Evolutionary conservation across 2,113 vertebrate species (phyloP), one percentile per base, ranked within the genome.

Genomic region (Syngnathoides biaculeatus): DNA sequence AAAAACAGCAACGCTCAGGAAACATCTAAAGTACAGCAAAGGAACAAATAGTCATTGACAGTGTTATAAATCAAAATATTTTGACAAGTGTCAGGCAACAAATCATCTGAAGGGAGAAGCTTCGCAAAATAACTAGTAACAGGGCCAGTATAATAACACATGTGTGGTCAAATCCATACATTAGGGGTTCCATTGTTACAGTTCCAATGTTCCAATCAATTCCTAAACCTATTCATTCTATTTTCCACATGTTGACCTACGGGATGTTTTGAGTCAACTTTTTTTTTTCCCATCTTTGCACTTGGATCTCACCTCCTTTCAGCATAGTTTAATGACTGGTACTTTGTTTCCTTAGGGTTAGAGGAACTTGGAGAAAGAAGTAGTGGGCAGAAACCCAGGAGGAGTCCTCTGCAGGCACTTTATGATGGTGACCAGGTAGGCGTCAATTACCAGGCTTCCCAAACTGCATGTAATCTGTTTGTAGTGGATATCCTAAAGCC

Each of bases 381-480:
- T 64, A 71, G 75, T 58, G 93, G 91, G 89, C 89, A 91, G 15
- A 94, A 94, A 71, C 87, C 89, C 0, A 92, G 91, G 69, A 93
- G 91, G 78, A 96, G 89, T 75, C 94, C 95, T 1, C 92, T 96
- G 10, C 94, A 97, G 86, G 79, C 86, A 0, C 90, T 97, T 0
- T 93, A 94, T 0, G 90, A 94, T 17, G 90, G 91, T 17, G 93
- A 95, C 66, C 94, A 95, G 94, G 95, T 95, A 86, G 89, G 93
- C 87, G 30, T 30, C 39, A 58, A 20, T n/a, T 20, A n/a, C 19
- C 19, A 20, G 17, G 17, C 56, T 57, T n/a, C 19, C 8, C 47
- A 14, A 30, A 15, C 26, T 57, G 14, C 55, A 55, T 55, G 11
- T 11, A 22, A 55, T 3, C 20, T 52, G n/a, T n/a, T 52, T 52